phyloP scores from a whole-genome alignment of 2,113 vertebrate species.

The Hypocryptadius cinnamomeus region DNA sequence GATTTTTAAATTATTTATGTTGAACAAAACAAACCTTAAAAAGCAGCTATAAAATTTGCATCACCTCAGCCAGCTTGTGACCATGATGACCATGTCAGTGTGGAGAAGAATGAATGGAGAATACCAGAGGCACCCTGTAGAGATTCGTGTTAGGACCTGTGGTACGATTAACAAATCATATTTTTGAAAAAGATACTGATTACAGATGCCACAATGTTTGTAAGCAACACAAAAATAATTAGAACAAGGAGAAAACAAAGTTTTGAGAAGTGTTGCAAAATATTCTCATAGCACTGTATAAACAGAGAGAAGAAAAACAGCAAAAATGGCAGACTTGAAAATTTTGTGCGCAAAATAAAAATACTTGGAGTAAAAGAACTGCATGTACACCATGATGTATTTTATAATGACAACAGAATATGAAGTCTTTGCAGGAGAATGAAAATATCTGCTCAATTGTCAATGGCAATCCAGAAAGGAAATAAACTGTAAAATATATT shows the following conservation, averaged over 20 bases:
- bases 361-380: not conserved
- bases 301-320: not conserved
- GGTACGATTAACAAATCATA: not conserved
- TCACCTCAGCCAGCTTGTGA: not conserved
- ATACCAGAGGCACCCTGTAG: rapidly evolving
- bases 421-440: not conserved
- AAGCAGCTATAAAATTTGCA: not conserved
- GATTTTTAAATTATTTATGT: not conserved
- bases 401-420: not conserved
- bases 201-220: not conserved
- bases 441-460: not conserved
- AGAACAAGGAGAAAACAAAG: not conserved
- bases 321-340: not conserved
- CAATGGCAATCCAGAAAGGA: not conserved
- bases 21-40: not conserved
- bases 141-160: not conserved
- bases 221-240: not conserved
- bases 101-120: not conserved
- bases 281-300: not conserved
- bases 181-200: not conserved
- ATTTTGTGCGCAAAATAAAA: not conserved
- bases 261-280: not conserved
- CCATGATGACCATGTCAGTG: not conserved
- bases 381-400: not conserved
- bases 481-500: not conserved